Base-by-base conservation (phyloP, 1,140 invertebrate genomes). In the Capitella teleta region DNA sequence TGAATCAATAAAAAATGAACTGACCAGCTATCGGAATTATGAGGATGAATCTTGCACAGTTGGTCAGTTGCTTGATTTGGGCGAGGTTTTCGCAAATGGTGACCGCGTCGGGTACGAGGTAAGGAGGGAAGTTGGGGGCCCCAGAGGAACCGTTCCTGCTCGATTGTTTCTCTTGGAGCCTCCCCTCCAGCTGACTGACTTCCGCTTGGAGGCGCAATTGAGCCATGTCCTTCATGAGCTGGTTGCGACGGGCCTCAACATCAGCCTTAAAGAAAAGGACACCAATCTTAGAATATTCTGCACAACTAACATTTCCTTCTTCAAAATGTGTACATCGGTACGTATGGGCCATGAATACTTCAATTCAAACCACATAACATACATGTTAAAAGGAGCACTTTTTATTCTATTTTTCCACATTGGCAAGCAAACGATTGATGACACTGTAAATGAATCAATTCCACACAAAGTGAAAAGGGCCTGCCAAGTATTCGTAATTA, bases 11-110 rank as follows among this genome's bases (percentile, higher is more conserved):
- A 37, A 5, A 6, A 21, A 38, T 21, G 3, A 4, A 44, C 77
- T 76, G 61, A 87, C 86, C 85, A 62, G 82, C 78, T 59, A 80
- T 77, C 3, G 87, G 86, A 54, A 90, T 81, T 19, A 90, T 74
- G 25, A 89, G 74, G 49, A 90, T 82, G 61, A 87, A 86, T 59
- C 83, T 82, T 49, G 81, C 82, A 1, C 81, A 77, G 57, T 77
- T 75, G 4, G 87, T 79, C 28, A 94, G 70, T 56, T 85, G 82
- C 61, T 86, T 88, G 18, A 92, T 78, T 34, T 82, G 75, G 23
- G 79, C 76, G 46, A 83, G 80, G 61, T 83, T 79, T 51, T 82
- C 77, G 45, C 80, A 80, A 16, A 87, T 74, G 19, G 79, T 79
- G 51, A 82, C 79, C 6, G 81, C 76, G 65, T 87, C 84, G 1